phyloP scores from a whole-genome alignment of 2,113 vertebrate species.

The Myxocyprinus asiaticus region DNA sequence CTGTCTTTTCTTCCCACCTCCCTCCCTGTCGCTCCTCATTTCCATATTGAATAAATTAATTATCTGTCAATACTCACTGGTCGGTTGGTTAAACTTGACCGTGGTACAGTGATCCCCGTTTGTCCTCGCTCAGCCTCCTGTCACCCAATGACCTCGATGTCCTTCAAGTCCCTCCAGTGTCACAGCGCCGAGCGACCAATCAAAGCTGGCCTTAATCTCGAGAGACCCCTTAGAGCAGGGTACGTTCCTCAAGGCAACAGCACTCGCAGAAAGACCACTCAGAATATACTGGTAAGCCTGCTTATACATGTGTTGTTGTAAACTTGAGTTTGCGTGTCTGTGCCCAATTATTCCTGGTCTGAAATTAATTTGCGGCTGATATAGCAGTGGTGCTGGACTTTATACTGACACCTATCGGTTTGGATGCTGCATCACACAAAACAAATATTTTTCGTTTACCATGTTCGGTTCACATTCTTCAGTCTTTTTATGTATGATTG shows the following conservation, averaged over 20 bases:
- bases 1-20: constrained; percentile 67
- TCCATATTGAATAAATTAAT: constrained; percentile 14
- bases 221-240: constrained; percentile 78
- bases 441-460: too few relatives aligned
- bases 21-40: constrained; percentile 53
- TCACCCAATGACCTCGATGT: constrained; percentile 88
- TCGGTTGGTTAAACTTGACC: constrained; percentile 68
- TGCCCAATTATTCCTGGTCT: too few relatives aligned
- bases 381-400: too few relatives aligned
- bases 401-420: too few relatives aligned
- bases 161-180: constrained; percentile 85
- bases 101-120: constrained; percentile 90
- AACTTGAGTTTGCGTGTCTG: not conserved
- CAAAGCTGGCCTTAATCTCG: constrained; percentile 81
- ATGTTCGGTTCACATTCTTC: too few relatives aligned
- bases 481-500: too few relatives aligned
- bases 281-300: constrained; percentile 65
- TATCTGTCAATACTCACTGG: constrained; percentile 54
- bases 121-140: constrained; percentile 99
- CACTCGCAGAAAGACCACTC: constrained; percentile 75
- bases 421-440: too few relatives aligned
- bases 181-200: constrained; percentile 76
- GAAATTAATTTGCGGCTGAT: too few relatives aligned
- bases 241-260: constrained; percentile 69
- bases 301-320: not conserved